Conservation (phyloP, 2,888 invertebrate species). For the Eulithis testata region DNA sequence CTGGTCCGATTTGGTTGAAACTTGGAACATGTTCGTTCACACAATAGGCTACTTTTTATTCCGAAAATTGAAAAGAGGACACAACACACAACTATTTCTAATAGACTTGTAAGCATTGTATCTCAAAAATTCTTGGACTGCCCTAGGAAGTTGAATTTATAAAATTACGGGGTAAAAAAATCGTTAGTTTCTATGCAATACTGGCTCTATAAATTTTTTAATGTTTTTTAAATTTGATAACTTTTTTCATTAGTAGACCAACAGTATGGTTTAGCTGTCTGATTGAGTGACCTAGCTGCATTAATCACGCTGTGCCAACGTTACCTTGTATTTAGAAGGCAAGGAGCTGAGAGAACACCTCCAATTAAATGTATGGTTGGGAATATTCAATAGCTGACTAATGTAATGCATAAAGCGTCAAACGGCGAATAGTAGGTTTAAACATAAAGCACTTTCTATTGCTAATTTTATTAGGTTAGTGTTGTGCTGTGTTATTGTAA, state of each 20-base stretch:
- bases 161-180: too few species aligned
- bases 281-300: constrained; percentile 3
- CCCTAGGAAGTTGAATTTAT: too few species aligned
- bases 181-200: too few species aligned
- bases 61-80: too few species aligned
- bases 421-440: background rate
- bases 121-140: too few species aligned
- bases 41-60: too few species aligned
- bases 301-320: constrained; percentile 4
- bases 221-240: too few species aligned
- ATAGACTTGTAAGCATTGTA: too few species aligned
- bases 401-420: constrained; percentile 14
- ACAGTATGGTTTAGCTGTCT: background rate
- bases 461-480: background rate
- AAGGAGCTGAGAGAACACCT: constrained; percentile 23
- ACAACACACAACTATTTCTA: too few species aligned
- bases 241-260: background rate
- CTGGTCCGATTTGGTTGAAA: too few species aligned
- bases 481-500: background rate
- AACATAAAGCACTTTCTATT: background rate
- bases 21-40: too few species aligned
- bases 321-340: constrained; percentile 21
- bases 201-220: too few species aligned
- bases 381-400: constrained; percentile 25
- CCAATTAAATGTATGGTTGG: constrained; percentile 24